Conservation (phyloP, 2,888 invertebrate genomes). For the Hypomecis punctinalis region DNA sequence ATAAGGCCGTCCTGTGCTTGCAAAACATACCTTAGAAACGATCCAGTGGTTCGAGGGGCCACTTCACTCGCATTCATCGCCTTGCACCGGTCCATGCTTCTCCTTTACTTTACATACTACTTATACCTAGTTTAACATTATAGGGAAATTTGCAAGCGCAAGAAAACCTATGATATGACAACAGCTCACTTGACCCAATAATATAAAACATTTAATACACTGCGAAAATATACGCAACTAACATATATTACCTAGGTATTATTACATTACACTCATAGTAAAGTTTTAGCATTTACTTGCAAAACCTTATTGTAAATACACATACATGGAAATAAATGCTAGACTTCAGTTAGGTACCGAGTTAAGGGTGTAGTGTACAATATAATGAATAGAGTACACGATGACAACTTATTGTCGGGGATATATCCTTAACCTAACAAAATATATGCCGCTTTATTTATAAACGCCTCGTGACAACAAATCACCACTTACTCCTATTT, state of each 20-base stretch:
- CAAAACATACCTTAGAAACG: slow-evolving; percentile 68
- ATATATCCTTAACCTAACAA: slow-evolving; percentile 11
- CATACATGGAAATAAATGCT: slow-evolving; percentile 31
- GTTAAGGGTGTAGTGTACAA: slow-evolving; percentile 1
- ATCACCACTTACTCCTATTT: too few relatives aligned
- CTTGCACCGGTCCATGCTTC: slow-evolving; percentile 76
- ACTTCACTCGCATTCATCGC: slow-evolving; percentile 77
- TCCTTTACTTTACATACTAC: slow-evolving; percentile 77
- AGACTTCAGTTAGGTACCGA: slow-evolving; percentile 16
- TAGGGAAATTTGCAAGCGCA: slow-evolving; percentile 75
- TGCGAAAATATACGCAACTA: slow-evolving; percentile 27
- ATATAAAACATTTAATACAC: slow-evolving; percentile 28
- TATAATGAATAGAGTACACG: background rate
- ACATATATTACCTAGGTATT: slow-evolving; percentile 19
- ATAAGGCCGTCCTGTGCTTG: slow-evolving; percentile 74
- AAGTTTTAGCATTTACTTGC: slow-evolving; percentile 23
- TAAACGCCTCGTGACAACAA: too few relatives aligned
- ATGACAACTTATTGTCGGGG: background rate
- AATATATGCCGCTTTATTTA: background rate
- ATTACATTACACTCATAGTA: slow-evolving; percentile 22
- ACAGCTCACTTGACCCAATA: slow-evolving; percentile 54
- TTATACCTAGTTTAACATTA: slow-evolving; percentile 43
- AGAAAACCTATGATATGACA: slow-evolving; percentile 55
- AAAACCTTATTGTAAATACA: slow-evolving; percentile 27
- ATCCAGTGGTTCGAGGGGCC: slow-evolving; percentile 54